phyloP scores from a whole-genome alignment of 2,113 vertebrate species.

The Actinemys pallida region DNA sequence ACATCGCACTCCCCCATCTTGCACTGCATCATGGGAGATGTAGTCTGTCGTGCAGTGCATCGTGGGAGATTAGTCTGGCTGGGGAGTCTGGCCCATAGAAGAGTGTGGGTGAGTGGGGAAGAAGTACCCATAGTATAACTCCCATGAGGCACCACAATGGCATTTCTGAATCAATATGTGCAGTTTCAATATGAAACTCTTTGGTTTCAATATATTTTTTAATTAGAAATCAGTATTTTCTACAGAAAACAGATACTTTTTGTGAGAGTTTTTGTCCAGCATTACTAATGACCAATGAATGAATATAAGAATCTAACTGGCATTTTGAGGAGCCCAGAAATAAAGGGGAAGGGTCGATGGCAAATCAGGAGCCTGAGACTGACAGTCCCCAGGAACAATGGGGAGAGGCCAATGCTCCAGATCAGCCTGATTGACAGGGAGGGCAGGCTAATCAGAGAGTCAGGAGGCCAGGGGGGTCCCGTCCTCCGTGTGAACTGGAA shows the following conservation, averaged over 20 bases:
- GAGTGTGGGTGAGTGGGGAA: neutral
- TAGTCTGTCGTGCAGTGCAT: neutral
- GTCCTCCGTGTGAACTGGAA: too few species aligned
- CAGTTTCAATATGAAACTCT: neutral
- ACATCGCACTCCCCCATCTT: neutral
- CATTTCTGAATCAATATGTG: neutral
- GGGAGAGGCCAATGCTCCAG: too few species aligned
- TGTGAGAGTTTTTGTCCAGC: neutral
- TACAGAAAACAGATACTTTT: neutral
- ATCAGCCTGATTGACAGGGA: too few species aligned
- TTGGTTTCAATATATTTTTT: neutral
- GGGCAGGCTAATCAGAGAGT: too few species aligned
- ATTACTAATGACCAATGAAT: neutral
- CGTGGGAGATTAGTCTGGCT: neutral
- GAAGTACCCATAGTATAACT: neutral
- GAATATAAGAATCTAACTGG: neutral
- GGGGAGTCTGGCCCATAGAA: fast-evolving
- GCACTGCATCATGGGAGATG: too few species aligned
- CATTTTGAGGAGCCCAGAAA: neutral
- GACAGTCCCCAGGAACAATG: too few species aligned
- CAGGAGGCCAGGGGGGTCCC: too few species aligned
- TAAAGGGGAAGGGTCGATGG: neutral
- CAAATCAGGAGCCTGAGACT: too few species aligned
- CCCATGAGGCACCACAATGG: neutral
- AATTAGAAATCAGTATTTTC: neutral